phyloP scores from a whole-genome alignment of 92 coral and sea anemone genomes.

The Siderastrea radians region DNA sequence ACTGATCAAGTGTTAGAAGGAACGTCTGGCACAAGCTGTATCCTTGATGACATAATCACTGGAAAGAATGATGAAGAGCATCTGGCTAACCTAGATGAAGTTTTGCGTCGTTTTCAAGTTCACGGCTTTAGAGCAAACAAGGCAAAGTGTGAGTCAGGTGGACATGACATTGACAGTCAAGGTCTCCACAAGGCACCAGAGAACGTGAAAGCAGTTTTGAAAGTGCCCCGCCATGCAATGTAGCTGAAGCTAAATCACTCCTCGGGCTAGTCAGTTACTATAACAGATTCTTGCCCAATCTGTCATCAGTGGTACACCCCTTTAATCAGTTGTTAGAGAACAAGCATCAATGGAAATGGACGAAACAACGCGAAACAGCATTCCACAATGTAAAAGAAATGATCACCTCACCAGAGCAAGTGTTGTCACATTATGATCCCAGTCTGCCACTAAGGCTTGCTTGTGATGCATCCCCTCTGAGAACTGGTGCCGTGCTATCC shows the following conservation, averaged over 20 bases:
- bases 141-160: constrained; percentile 65
- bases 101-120: constrained; percentile 42
- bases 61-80: constrained; percentile 51
- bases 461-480: constrained; percentile 60
- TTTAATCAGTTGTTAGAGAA: constrained; percentile 53
- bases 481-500: constrained; percentile 64
- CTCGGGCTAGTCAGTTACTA: constrained; percentile 59
- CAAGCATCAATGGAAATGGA: constrained; percentile 57
- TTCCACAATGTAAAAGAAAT: constrained; percentile 36
- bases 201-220: constrained; percentile 47
- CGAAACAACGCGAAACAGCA: constrained; percentile 26
- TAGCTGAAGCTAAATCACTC: constrained; percentile 55
- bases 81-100: constrained; percentile 41
- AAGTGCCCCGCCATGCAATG: constrained; percentile 42
- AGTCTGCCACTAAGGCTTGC: constrained; percentile 53
- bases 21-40: constrained; percentile 5
- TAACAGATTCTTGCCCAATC: constrained; percentile 65
- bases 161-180: constrained; percentile 40
- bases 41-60: too few relatives aligned
- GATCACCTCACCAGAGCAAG: constrained; percentile 55
- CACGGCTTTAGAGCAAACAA: constrained; percentile 58
- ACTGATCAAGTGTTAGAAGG: constrained; percentile 11
- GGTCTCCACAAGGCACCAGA: constrained; percentile 59
- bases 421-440: constrained; percentile 65
- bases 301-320: constrained; percentile 58